A percentile compares a stretch with the other conserved stretches of the same genome.
Conservation (phyloP, 1,140 invertebrate species). For the Micrasema longulum region DNA sequence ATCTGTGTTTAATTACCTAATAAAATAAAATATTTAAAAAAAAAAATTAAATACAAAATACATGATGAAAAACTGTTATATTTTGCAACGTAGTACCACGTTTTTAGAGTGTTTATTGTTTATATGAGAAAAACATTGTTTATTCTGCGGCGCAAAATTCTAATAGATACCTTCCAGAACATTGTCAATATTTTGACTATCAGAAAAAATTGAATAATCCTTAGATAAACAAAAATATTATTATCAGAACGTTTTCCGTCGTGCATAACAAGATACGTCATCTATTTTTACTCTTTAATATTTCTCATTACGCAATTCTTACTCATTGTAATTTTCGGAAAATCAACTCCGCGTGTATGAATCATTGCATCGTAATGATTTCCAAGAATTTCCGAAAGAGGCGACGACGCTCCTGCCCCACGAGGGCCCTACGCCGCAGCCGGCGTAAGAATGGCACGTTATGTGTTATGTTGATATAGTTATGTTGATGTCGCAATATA, state of each 20-base stretch:
- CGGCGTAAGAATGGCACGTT: slow-evolving; percentile 35
- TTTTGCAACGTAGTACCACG: too few species aligned
- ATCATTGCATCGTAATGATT: slow-evolving; percentile 9
- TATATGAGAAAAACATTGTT: too few species aligned
- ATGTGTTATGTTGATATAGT: slow-evolving; percentile 13
- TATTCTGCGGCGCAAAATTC: too few species aligned
- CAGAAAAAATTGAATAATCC: too few species aligned
- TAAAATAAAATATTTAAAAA: too few species aligned
- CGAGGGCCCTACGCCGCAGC: background rate
- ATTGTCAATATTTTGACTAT: too few species aligned
- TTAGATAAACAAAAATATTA: too few species aligned
- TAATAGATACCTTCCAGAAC: too few species aligned
- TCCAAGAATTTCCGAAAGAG: background rate
- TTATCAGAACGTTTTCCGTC: background rate
- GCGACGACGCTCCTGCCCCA: background rate
- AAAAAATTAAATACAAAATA: too few species aligned
- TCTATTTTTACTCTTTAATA: background rate
- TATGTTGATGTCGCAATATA: slow-evolving; percentile 20
- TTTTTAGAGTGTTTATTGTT: too few species aligned
- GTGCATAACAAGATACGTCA: slow-evolving; percentile 4
- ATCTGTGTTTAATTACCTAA: too few species aligned
- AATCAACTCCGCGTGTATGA: slow-evolving; percentile 1
- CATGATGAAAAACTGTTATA: too few species aligned
- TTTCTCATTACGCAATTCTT: background rate
- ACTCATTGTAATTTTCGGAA: slow-evolving; percentile 20